Base-by-base conservation (phyloP, 2,113 vertebrate species). In the Tretioscincus oriximinensis region DNA sequence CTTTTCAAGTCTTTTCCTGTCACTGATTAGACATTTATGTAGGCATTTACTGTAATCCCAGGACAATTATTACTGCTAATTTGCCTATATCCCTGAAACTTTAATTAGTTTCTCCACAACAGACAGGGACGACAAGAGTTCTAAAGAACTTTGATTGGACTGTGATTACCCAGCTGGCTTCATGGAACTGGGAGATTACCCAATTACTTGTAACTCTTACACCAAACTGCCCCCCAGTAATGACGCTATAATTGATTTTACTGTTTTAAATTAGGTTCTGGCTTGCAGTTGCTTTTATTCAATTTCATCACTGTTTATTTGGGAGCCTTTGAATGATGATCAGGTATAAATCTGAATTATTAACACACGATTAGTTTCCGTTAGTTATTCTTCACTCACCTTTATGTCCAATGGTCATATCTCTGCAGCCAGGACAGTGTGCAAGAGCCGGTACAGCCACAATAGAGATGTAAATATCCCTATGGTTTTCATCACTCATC, bases 401-500 rank as follows among this genome's bases (percentile, higher is more conserved):
- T 92, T 76, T 95, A 82, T 79, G 89, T 68, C 91, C 84, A 86
- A 92, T 70, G 90, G 83, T 93, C 92, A 91, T 90, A 0, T 91
- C 92, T 81, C 90, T 95, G 93, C 97, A 98, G 77, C 94, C 90
- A 0, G 95, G 82, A 24, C 97, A 97, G 66, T 94, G 95, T 45
- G 92, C 93, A 0, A 94, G 85, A 0, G 97, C 95, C 0, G 97
- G 97, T 92, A 96, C 95, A 0, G 97, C 96, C 83, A 96, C 96
- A 0, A 96, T 95, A 84, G 97, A 98, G 89, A 98, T 95, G 89
- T 97, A 98, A 86, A 98, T 97, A 87, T 98, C 97, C 14, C 97
- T 94, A 88, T 97, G 97, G 90, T 98, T 97, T 90, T 98, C 97
- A 16, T 97, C 97, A 3, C 97, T 97, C 96, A 98, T 97, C 96